Base-by-base conservation (phyloP, 2,888 invertebrate species). In the Aphidius colemani region DNA sequence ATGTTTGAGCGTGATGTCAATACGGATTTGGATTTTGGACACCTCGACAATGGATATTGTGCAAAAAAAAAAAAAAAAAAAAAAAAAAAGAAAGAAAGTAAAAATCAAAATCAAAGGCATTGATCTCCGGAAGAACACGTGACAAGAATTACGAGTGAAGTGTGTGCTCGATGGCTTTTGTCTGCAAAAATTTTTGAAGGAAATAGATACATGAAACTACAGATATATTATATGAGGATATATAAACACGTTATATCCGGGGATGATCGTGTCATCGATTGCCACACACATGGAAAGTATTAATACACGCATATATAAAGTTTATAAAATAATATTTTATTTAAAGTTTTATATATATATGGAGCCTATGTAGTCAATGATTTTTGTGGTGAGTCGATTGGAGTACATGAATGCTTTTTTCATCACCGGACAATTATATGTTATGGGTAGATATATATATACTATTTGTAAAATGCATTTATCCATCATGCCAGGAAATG, bases 401-500 rank as follows among this genome's bases (percentile, higher is more conserved):
- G 30, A 30, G 5, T 11, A 46, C 48, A 7, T 48, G 13, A 46
- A 46, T 30, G n/a, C 30, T 41, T 39, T 39, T 11, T 3, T n/a
- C 46, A 46, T 11, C 46, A 57, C 46, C 8, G n/a, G 30, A 30
- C 30, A 57, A 57, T 39, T 18, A 40, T 48, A 57, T 46, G n/a
- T 39, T 56, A 45, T 56, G 51, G 49, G 60, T 53, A n/a, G n/a
- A 65, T 57, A 61, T 51, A 51, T 48, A 65, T 60, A 57, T 58
- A 45, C 39, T n/a, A 46, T 45, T 57, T 46, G 46, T 10, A 39
- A 57, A 44, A 43, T 58, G 55, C 56, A 64, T 66, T 62, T 61
- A 61, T 55, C 50, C 57, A 48, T 59, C 66, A 65, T 64, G 63
- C 59, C 66, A 61, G 69, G 67, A 69, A 67, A 65, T 67, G 67